Base-by-base conservation (phyloP, 53 echinoderm and acorn worm species). In the Echinarachnius parma region DNA sequence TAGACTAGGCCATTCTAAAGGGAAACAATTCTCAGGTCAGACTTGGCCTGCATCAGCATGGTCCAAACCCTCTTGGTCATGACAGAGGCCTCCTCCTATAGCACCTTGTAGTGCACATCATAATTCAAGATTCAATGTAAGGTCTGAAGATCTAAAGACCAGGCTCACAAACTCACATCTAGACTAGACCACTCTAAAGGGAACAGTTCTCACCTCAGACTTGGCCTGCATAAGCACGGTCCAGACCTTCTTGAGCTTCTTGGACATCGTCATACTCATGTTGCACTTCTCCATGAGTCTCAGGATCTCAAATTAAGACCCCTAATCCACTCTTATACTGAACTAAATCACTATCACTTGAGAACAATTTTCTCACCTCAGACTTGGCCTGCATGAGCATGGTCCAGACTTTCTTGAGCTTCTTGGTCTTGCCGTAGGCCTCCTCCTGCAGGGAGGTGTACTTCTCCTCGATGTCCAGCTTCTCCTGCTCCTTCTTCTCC, bases 341-440 rank as follows among this genome's bases (percentile, higher is more conserved):
- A n/a, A n/a, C n/a, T n/a, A n/a, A n/a, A n/a, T n/a, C n/a, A n/a
- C n/a, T n/a, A n/a, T n/a, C n/a, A n/a, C 13, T 39, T 9, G 42
- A 39, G 13, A 39, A 39, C 7, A 23, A 32, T 67, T 30, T 2
- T 32, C 57, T 72, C 54, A 93, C 93, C 89, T 93, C 93, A 63
- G 90, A 90, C 61, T 94, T 94, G 31, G 95, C 95, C 66, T 87
- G 87, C 95, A 90, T 94, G 27, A 94, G 65, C 95, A 94, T 94
- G 16, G 87, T 87, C 95, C 95, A 94, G 57, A 94, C 95, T 66
- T 94, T 94, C 84, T 94, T 94, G 46, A 94, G 78, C 60, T 94
- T 94, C 79, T 94, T 94, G 30, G 89, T 93, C 80, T 93, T 93
- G 26, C 94, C 94, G 4, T 71, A 78, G 25, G 94, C 94, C 59